These are phyloP conservation scores for Platerodrilus igneus DNA, from an alignment of 2,888 invertebrate genomes.

Conservation along the genomic window DNA sequence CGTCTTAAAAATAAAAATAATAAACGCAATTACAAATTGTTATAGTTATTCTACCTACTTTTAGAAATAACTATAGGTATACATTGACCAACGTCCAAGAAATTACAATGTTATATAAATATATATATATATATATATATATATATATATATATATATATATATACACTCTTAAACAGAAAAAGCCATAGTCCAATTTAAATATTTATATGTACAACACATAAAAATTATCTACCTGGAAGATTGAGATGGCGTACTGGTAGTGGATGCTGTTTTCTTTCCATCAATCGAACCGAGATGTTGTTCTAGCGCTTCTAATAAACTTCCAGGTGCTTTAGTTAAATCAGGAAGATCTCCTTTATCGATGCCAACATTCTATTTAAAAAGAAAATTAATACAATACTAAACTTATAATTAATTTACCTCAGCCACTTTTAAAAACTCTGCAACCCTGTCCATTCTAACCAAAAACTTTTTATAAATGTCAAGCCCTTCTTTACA, in stretches of 20 bases:
- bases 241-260: conserved; percentile 81
- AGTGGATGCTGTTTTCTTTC: conserved; percentile 82
- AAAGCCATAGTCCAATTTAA: no score
- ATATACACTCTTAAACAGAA: no score
- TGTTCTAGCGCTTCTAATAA: conserved; percentile 95
- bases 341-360: conserved; percentile 96
- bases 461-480: conserved; percentile 96
- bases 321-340: conserved; percentile 97
- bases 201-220: no score
- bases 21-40: no score
- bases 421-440: conserved; percentile 85
- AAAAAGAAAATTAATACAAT: not conserved
- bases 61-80: no score
- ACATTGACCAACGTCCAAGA: no score
- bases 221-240: conserved; percentile 75
- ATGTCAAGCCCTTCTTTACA: conserved; percentile 96
- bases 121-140: no score
- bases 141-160: no score
- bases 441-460: conserved; percentile 98
- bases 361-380: conserved; percentile 90
- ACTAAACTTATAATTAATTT: conserved; percentile 24
- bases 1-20: no score
- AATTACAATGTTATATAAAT: no score
- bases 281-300: conserved; percentile 89
- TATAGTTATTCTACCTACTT: no score